These are phyloP conservation scores for Tetranychus piercei DNA, from an alignment of 2,888 invertebrate genomes.

Conservation along the genomic window DNA sequence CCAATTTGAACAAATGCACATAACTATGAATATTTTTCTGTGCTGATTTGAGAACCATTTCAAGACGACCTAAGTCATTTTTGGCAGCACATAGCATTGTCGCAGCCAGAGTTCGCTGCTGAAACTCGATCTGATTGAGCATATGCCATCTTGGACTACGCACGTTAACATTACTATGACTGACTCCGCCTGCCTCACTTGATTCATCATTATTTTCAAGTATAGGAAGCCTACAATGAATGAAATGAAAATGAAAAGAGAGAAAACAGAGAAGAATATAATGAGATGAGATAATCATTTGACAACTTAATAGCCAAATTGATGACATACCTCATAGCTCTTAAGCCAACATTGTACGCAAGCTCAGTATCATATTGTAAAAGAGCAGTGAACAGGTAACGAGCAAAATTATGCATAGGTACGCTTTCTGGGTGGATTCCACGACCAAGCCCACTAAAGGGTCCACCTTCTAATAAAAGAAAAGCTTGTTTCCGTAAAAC, in stretches of 20 bases:
- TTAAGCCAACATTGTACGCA: constrained; percentile 51
- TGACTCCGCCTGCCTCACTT: constrained; percentile 38
- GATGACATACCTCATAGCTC: constrained; percentile 22
- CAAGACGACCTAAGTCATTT: constrained; percentile 41
- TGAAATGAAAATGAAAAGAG: background rate
- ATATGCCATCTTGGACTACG: constrained; percentile 58
- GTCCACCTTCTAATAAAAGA: constrained; percentile 52
- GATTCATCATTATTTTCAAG: constrained; percentile 51
- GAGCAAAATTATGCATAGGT: constrained; percentile 65
- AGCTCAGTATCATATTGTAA: constrained; percentile 55
- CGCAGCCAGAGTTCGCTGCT: constrained; percentile 57
- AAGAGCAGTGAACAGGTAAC: constrained; percentile 56
- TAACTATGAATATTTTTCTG: constrained; percentile 64
- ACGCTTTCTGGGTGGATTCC: constrained; percentile 58
- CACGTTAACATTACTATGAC: constrained; percentile 38
- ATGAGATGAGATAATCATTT: constrained; percentile 1
- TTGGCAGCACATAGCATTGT: constrained; percentile 54
- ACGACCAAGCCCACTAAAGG: constrained; percentile 51
- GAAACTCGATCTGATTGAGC: constrained; percentile 56
- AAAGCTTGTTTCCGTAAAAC: constrained; percentile 49
- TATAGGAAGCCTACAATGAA: constrained; percentile 44
- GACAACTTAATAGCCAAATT: constrained; percentile 16
- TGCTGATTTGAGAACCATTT: constrained; percentile 55
- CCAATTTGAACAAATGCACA: constrained; percentile 61
- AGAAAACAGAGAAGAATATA: background rate